Percentiles rank a stretch among this genome's conserved stretches.
phyloP scores from a whole-genome alignment of 2,888 invertebrate species.

The Tipula unca region DNA sequence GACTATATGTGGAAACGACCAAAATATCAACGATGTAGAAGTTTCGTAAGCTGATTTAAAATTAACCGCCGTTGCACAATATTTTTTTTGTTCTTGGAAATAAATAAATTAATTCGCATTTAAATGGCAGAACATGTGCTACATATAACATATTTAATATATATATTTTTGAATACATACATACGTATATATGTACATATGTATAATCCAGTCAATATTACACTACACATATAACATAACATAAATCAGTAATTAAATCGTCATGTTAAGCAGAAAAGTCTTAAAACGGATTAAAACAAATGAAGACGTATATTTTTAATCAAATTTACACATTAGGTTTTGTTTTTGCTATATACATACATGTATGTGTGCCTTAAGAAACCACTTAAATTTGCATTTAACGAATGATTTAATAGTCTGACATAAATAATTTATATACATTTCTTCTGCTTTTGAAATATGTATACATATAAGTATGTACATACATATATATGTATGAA shows the following conservation, averaged over 20 bases:
- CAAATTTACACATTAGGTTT: neutral
- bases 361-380: neutral
- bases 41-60: too few species aligned
- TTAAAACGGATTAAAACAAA: neutral
- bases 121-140: too few species aligned
- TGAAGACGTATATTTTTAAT: neutral
- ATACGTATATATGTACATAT: neutral
- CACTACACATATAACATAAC: neutral
- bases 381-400: constrained; percentile 8
- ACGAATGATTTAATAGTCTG: neutral
- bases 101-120: too few species aligned
- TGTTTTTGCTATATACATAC: too few species aligned
- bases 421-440: neutral
- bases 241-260: neutral
- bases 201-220: neutral
- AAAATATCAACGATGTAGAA: too few species aligned
- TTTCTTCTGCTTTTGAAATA: neutral
- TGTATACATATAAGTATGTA: too few species aligned
- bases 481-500: too few species aligned
- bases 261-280: neutral
- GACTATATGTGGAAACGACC: too few species aligned
- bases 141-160: too few species aligned
- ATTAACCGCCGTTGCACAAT: too few species aligned
- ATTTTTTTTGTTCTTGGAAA: too few species aligned
- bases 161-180: too few species aligned